These are phyloP conservation scores for Pterocles orientalis DNA, from an alignment of 2,113 vertebrate species.

Conservation along the genomic window DNA sequence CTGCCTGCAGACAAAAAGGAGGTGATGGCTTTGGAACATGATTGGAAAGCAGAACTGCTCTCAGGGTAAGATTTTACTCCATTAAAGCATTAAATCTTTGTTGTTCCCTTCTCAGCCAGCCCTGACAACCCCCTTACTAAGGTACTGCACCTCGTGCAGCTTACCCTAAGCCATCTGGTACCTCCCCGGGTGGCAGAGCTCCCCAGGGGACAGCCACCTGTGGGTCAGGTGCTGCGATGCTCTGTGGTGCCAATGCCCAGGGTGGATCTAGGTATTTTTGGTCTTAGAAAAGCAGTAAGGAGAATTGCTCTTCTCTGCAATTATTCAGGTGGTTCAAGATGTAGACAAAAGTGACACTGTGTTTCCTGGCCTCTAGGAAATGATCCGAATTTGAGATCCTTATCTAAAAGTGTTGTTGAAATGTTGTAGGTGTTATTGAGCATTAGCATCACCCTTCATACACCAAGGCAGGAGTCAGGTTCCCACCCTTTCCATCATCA, in stretches of 20 bases:
- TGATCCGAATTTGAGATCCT: background rate
- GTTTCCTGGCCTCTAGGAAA: background rate
- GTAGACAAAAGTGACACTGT: background rate
- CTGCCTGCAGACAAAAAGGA: background rate
- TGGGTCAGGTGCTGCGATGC: background rate
- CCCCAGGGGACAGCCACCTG: background rate
- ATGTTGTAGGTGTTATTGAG: background rate
- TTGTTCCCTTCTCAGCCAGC: background rate
- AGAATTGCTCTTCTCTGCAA: background rate
- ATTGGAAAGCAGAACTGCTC: background rate
- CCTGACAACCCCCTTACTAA: background rate
- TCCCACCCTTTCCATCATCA: background rate
- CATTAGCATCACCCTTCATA: background rate
- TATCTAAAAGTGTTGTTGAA: background rate
- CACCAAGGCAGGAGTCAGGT: background rate
- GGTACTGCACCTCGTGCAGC: background rate
- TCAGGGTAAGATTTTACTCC: background rate
- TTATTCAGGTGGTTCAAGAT: background rate
- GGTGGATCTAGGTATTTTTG: background rate
- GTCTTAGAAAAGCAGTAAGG: background rate
- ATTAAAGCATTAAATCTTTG: background rate
- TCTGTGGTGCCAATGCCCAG: background rate
- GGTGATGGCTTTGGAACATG: background rate
- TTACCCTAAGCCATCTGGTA: background rate
- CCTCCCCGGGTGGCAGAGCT: background rate